phyloP scores from a whole-genome alignment of 2,888 invertebrate genomes.

The Cephus nigrinus region DNA sequence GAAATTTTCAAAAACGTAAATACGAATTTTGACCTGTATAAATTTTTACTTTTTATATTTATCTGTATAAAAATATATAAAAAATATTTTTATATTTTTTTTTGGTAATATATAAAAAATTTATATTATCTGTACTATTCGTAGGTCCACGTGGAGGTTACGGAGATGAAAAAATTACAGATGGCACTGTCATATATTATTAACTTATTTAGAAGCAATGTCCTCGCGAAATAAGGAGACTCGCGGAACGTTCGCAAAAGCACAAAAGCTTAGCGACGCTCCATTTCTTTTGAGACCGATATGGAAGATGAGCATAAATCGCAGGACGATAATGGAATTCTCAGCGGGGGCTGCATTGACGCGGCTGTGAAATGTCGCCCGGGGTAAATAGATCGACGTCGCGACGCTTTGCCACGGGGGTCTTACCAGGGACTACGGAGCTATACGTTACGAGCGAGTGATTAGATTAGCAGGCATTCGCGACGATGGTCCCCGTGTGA shows the following conservation, averaged over 20 bases:
- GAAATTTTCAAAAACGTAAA: background rate
- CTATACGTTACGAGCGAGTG: conserved; percentile 35
- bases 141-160: background rate
- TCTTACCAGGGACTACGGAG: conserved; percentile 8
- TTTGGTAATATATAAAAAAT: background rate
- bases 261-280: background rate
- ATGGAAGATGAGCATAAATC: conserved; percentile 45
- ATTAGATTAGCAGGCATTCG: conserved; percentile 48
- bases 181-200: background rate
- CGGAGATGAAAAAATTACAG: background rate
- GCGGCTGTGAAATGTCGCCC: conserved; percentile 50
- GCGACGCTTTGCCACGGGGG: conserved; percentile 26
- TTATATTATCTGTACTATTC: background rate
- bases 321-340: conserved; percentile 62
- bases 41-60: background rate
- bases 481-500: conserved; percentile 51
- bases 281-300: conserved; percentile 6
- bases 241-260: background rate
- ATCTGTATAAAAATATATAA: background rate
- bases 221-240: background rate
- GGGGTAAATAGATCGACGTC: conserved; percentile 44
- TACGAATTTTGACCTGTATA: background rate
- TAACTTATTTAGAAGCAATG: conserved; percentile 4
- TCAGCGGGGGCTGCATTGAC: conserved; percentile 59
- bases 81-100: background rate